Conservation (phyloP, 2,113 vertebrate species). For the Conger conger region DNA sequence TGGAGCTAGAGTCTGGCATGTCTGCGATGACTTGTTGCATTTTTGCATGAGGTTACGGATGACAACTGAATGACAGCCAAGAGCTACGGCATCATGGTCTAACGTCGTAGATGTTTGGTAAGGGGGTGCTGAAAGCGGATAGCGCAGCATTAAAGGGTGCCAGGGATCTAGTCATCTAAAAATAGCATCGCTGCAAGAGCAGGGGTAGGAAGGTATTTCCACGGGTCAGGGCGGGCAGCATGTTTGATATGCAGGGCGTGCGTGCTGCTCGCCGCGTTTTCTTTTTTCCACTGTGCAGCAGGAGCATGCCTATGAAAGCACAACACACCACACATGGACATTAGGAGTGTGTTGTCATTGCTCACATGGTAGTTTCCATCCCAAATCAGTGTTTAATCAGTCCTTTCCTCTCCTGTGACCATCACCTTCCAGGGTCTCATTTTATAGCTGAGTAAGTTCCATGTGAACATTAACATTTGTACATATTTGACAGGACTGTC, state of each 20-base stretch:
- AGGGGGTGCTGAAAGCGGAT: constrained; percentile 59
- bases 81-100: constrained; percentile 45
- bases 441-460: constrained; percentile 10
- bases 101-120: constrained; percentile 56
- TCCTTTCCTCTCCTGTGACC: constrained; percentile 26
- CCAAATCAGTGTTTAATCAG: constrained; percentile 42
- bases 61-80: constrained; percentile 16
- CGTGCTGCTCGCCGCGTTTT: constrained; percentile 41
- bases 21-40: neutral
- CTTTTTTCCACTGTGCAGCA: constrained; percentile 60
- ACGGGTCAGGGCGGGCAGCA: constrained; percentile 43
- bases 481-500: neutral
- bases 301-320: constrained; percentile 51
- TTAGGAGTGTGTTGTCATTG: constrained; percentile 36
- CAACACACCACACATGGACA: constrained; percentile 43
- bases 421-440: constrained; percentile 17
- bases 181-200: constrained; percentile 67
- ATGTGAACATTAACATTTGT: neutral
- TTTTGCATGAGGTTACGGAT: neutral
- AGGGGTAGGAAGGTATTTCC: constrained; percentile 58
- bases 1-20: neutral
- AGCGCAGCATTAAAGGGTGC: constrained; percentile 45
- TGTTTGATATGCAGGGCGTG: constrained; percentile 58
- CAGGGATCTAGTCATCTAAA: constrained; percentile 55
- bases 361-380: constrained; percentile 34